Percentiles rank a stretch among this genome's conserved stretches.
phyloP scores from a whole-genome alignment of 2,797 vertebrate species.

The Dermochelys coriacea region DNA sequence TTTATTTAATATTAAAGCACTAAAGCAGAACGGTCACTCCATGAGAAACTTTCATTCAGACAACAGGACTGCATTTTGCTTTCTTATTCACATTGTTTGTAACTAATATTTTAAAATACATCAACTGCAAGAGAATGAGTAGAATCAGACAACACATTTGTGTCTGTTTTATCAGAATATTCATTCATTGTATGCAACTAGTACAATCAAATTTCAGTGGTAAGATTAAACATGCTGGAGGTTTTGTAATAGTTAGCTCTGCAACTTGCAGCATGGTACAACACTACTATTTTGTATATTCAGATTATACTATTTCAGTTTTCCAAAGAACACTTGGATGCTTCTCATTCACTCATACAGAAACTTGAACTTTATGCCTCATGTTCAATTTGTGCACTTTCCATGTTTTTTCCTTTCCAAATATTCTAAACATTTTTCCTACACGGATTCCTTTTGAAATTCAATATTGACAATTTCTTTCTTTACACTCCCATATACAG shows the following conservation, averaged over 20 bases:
- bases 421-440: slow-evolving; percentile 41
- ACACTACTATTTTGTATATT: not conserved
- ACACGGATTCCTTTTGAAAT: slow-evolving; percentile 37
- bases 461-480: slow-evolving; percentile 71
- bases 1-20: not conserved
- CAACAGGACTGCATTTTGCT: not conserved
- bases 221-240: not conserved
- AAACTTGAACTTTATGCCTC: not conserved
- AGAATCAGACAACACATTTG: not conserved
- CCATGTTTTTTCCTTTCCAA: not conserved
- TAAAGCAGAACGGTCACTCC: not conserved
- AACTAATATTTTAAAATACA: not conserved
- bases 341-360: not conserved
- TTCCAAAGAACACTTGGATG: not conserved
- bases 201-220: not conserved
- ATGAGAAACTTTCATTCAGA: not conserved
- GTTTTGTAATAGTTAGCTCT: not conserved
- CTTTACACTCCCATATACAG: slow-evolving; percentile 69
- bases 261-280: not conserved
- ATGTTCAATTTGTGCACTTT: not conserved
- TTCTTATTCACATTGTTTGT: not conserved
- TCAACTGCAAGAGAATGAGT: not conserved
- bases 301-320: not conserved
- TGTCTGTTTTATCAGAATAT: not conserved
- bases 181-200: not conserved